These are phyloP conservation scores for Rallus crepitans DNA, from an alignment of 2,797 vertebrate genomes.

Conservation along the genomic window DNA sequence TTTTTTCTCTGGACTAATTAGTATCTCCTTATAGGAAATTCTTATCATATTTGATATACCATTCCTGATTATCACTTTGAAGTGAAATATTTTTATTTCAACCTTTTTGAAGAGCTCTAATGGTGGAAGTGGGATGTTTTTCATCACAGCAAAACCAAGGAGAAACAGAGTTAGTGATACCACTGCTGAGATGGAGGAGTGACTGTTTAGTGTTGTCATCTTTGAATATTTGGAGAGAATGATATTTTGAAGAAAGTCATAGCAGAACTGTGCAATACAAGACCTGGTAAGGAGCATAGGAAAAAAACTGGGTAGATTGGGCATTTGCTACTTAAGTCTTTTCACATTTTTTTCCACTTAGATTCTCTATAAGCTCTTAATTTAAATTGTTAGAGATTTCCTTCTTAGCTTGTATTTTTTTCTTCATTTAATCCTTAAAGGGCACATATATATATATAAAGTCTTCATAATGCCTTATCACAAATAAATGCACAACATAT, in stretches of 20 bases:
- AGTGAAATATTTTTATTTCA: background rate
- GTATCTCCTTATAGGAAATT: background rate
- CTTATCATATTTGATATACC: background rate
- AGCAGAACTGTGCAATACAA: background rate
- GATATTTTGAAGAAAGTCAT: background rate
- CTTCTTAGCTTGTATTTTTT: background rate
- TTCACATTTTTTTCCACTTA: background rate
- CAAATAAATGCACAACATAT: background rate
- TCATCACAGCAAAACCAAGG: background rate
- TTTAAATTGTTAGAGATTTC: background rate
- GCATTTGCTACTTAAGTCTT: background rate
- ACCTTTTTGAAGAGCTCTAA: background rate
- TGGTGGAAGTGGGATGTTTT: background rate
- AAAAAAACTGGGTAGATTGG: fast-evolving
- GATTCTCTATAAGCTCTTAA: background rate
- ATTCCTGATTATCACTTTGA: background rate
- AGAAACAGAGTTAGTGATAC: background rate
- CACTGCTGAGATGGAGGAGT: background rate
- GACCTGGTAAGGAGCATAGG: background rate
- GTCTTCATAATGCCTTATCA: background rate
- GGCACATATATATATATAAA: background rate
- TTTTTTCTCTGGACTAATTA: background rate
- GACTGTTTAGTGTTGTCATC: background rate
- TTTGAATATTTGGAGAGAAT: background rate
- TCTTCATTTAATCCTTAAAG: background rate